Evolutionary conservation across 2,113 vertebrate genomes (phyloP), one percentile per base, ranked within the genome.

Genomic region (Psilopsiagon aurifrons): DNA sequence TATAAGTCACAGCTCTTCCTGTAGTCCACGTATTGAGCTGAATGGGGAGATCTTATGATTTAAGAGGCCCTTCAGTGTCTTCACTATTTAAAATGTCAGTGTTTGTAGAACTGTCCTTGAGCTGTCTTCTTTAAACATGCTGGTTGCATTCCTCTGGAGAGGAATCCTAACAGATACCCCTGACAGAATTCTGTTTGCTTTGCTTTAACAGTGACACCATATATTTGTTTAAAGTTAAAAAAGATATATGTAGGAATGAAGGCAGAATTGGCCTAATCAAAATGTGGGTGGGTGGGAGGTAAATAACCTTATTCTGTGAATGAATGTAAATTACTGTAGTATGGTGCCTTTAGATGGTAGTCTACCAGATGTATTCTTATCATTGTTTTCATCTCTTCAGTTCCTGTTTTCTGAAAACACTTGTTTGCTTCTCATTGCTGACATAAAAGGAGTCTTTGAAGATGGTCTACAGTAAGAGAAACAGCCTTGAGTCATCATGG

Each of bases 391-490:
- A 92, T 95, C 66, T 75, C 10, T 54, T 90, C 49, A 16, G 86
- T 95, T 97, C 94, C 94, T 92, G 92, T 94, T 94, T 83, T 91
- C 55, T 67, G 67, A 82, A 94, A 89, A 70, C 43, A 57, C 41
- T 90, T 46, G 24, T 78, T 96, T 94, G 47, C 16, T 90, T 92
- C 64, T 71, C 64, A 35, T 67, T 90, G 51, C 62, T 90, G 73
- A 88, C 83, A 78, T 80, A 68, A 86, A 83, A 46, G 5, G 31
- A 86, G 41, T 71, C 69, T 95, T 92, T 93, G 77, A 95, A 94
- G 73, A 91, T 90, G 39, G 46, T 59, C 55, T 86, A 13, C 60
- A 74, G 9, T 59, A 71, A 75, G 51, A 96, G 90, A 76, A 86
- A 63, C 10, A 55, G 44, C 60, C 66, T 70, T 75, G 60, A 75